Evolutionary conservation across 2,113 vertebrate genomes (phyloP).

Genomic region (Ictalurus punctatus): DNA sequence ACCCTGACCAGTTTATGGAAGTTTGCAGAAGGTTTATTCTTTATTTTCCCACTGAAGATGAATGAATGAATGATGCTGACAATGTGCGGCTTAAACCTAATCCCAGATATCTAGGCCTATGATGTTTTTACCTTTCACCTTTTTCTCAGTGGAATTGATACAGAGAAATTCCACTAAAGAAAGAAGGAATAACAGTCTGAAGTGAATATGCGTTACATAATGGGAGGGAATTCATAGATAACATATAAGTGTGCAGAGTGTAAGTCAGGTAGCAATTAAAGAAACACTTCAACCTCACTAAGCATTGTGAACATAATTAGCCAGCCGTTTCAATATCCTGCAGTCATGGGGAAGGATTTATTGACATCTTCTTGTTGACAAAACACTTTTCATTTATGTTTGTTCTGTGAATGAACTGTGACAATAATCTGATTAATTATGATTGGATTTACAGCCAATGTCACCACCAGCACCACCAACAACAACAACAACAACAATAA

Average conservation of each 20-base stretch:
- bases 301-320: slow-evolving; percentile 84
- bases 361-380: not conserved
- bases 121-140: not conserved
- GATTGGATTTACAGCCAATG: too few relatives aligned
- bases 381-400: not conserved
- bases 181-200: slow-evolving; percentile 61
- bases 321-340: slow-evolving; percentile 38
- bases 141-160: not conserved
- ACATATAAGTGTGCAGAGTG: slow-evolving; percentile 76
- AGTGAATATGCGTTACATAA: slow-evolving; percentile 73
- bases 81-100: not conserved
- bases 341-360: not conserved
- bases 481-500: too few relatives aligned
- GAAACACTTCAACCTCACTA: slow-evolving; percentile 78
- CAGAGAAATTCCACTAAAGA: slow-evolving; percentile 4
- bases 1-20: not conserved
- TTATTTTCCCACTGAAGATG: not conserved
- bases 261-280: slow-evolving; percentile 81
- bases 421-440: not conserved
- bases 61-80: not conserved
- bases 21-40: not conserved
- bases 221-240: slow-evolving; percentile 73
- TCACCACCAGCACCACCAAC: too few relatives aligned
- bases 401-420: not conserved
- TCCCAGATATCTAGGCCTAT: not conserved